phyloP scores from a whole-genome alignment of 2,113 vertebrate species.

The Aspidoscelis tigris region DNA sequence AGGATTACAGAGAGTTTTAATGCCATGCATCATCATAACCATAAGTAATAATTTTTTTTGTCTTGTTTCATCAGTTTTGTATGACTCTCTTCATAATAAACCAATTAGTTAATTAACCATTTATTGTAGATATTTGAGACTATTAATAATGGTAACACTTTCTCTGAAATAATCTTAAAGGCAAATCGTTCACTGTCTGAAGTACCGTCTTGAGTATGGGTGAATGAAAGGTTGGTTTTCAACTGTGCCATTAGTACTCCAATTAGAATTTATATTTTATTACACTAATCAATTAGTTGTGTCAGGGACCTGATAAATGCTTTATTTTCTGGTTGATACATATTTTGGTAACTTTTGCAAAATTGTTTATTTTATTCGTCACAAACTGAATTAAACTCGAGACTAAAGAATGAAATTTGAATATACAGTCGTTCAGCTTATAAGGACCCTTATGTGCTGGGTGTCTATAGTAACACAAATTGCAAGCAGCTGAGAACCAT shows the following conservation, averaged over 20 bases:
- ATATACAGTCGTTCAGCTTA: not conserved
- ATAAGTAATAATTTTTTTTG: conserved; percentile 56
- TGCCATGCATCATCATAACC: conserved; percentile 43
- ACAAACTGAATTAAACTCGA: not conserved
- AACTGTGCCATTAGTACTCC: not conserved
- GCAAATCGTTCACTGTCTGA: conserved; percentile 3
- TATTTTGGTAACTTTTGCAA: not conserved
- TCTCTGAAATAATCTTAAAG: conserved; percentile 8
- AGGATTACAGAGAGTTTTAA: conserved; percentile 47
- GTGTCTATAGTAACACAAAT: not conserved
- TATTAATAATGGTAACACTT: conserved; percentile 25
- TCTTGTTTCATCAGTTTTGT: conserved; percentile 54
- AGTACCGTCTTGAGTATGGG: not conserved
- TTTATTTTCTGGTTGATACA: not conserved
- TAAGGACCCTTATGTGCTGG: not conserved
- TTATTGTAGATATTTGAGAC: conserved; percentile 18
- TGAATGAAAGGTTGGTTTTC: conserved; percentile 12
- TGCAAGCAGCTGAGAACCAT: conserved; percentile 2
- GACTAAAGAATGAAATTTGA: not conserved
- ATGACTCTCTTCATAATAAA: not conserved
- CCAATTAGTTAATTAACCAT: conserved; percentile 20
- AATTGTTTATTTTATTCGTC: not conserved
- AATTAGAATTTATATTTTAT: conserved; percentile 12
- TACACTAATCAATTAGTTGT: conserved; percentile 13
- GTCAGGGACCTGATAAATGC: not conserved